Base-by-base conservation (phyloP, 2,113 vertebrate genomes). In the Potamarius usumacintae region DNA sequence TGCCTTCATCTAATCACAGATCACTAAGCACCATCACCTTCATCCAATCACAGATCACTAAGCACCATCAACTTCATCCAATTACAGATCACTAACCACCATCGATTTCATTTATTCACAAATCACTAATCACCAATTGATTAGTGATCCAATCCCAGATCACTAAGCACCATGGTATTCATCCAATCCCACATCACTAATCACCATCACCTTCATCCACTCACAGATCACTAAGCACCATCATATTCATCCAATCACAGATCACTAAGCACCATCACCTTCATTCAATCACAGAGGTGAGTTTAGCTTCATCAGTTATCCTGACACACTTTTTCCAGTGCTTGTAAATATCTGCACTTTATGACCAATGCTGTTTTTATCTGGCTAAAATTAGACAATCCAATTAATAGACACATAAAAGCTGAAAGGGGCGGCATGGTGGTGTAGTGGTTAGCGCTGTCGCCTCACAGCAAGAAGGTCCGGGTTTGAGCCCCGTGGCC, bases 331-430 rank as follows among this genome's bases (percentile, higher is more conserved):
- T 22, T 52, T 76, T 15, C 12, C 17, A 4, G 8, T 77, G 74
- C 25, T 25, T 34, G 1, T 72, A 48, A 48, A 42, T 42, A 22
- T 52, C 27, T 58, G 30, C 2, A 1, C 53, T 58, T 15, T 17
- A 8, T 65, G 34, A 50, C 42, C 11, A 48, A 63, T 82, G 57
- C 4, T 52, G 58, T 52, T 25, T 82, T 83, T 42, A 81, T 20
- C 22, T 52, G 22, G 20, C 25, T 82, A 82, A 82, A 82, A 82
- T 25, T 65, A 27, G 25, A 83, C 12, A 27, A 67, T 52, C 5
- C 42, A 67, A 83, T 83, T 27, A 53, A 83, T 62, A 65, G 27
- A 83, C 17, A 65, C n/a, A 82, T 58, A 18, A 62, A 67, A 52
- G 11, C 62, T 18, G 14, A 67, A 67, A 8, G 60, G n/a, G n/a